Evolutionary conservation across 2,113 vertebrate species (phyloP), one percentile per base, ranked within the genome.

Genomic region (Ptyas mucosa): DNA sequence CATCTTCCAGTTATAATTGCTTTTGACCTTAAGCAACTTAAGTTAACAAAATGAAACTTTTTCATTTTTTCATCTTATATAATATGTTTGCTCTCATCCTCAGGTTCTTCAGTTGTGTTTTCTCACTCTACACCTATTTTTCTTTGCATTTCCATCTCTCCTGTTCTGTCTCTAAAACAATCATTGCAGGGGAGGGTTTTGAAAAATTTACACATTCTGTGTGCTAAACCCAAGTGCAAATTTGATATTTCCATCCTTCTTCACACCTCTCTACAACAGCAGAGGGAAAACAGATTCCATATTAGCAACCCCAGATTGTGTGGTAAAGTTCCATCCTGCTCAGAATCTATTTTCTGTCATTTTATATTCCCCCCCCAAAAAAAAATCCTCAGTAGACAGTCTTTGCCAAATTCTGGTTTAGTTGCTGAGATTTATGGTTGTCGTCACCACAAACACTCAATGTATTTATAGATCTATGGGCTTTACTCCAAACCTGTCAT

Each of bases 401-500:
- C 49, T 87, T 90, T 92, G 93, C 93, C 93, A 92, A 91, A 53
- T 89, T 94, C 88, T 92, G 88, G 49, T 92, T 94, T 86, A 89
- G 90, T 88, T 92, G 93, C 87, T 88, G 57, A 87, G 93, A 87
- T 93, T 91, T 89, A 93, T 61, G 49, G 90, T 54, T 89, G 88
- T 92, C 75, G 75, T 87, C 90, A 51, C 90, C 91, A 94, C 54
- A 94, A 92, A 90, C 49, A 55, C 93, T 94, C 55, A 6, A 18
- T 91, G 21, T 92, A 90, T 94, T 94, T 94, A 90, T 92, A 92
- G 75, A 81, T 52, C n/a, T 87, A 43, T 8, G 46, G 93, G 90
- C 93, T 86, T 52, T 4, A 24, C 29, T 86, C 92, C 92, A 90
- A 86, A 90, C 75, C 18, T 81, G 75, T 90, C 23, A n/a, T 46